Evolutionary conservation across 2,888 invertebrate genomes (phyloP), one percentile per base, ranked within the genome.

Genomic region (Caenorhabditis afra): DNA sequence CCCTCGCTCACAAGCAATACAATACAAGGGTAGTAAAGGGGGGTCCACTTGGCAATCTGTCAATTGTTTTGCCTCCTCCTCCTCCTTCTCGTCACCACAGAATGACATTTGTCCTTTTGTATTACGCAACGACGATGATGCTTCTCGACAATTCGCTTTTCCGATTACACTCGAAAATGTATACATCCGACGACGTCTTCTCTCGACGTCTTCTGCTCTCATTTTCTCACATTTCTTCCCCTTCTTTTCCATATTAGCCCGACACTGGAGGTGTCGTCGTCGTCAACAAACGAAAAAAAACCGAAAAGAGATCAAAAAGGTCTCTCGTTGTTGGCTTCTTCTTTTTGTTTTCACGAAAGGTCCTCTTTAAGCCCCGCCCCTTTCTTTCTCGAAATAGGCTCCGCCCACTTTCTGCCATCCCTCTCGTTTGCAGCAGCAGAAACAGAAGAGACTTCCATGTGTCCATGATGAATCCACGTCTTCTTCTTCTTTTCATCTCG

Each of bases 31-130:
- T 23, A 1, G 12, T 8, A 35, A n/a, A 16, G 11, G 16, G 16
- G 35, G 16, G 4, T 53, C 35, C 37, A 58, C 52, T 62, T 62
- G 55, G 53, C 70, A 71, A 71, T 71, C 71, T 71, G 71, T 57
- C 71, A 71, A 64, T 71, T 71, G 71, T 71, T 71, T 71, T 71
- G 70, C 47, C 55, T 61, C 37, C 7, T 29, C 29, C 7, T n/a
- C n/a, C n/a, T n/a, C n/a, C n/a, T n/a, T n/a, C n/a, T n/a, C n/a
- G n/a, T n/a, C n/a, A n/a, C n/a, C n/a, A n/a, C 62, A 62, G 8
- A 35, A 45, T 53, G 44, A 59, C 52, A 70, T 71, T 29, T 29
- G 55, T 29, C 71, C 62, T 62, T 71, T 61, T 70, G 53, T 61
- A 64, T 71, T 71, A 55, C 64, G 71, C 62, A 71, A 71, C 29